Evolutionary conservation across 1,140 invertebrate genomes (phyloP).

Genomic region (Cydia fagiglandana): DNA sequence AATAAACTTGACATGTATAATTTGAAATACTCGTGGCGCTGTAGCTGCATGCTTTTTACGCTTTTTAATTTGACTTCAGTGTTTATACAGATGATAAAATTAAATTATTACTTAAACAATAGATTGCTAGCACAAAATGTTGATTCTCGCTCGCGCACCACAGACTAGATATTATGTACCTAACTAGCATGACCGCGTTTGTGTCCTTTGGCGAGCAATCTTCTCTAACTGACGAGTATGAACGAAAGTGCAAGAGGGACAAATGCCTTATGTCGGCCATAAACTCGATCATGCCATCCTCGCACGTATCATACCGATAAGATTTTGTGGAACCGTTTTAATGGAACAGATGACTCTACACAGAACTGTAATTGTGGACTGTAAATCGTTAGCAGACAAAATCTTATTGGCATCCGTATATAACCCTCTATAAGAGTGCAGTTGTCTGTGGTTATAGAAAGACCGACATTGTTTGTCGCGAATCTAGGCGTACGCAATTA

Average conservation of each 20-base stretch:
- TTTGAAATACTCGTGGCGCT: conserved; percentile 11
- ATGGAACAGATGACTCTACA: too few relatives aligned
- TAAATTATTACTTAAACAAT: not conserved
- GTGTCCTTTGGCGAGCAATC: not conserved
- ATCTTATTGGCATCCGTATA: not conserved
- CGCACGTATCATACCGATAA: too few relatives aligned
- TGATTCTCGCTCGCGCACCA: not conserved
- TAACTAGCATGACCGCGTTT: not conserved
- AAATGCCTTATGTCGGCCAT: not conserved
- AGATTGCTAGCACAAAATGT: not conserved
- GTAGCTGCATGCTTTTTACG: not conserved
- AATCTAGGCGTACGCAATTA: not conserved
- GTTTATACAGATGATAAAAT: not conserved
- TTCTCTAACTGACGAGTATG: not conserved
- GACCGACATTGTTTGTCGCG: not conserved
- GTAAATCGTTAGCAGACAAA: not conserved
- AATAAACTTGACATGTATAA: conserved; percentile 18
- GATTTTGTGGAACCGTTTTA: too few relatives aligned
- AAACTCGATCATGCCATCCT: not conserved
- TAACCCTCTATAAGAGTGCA: not conserved
- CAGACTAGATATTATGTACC: not conserved
- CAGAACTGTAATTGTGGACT: not conserved
- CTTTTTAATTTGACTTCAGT: not conserved
- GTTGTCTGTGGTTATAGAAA: not conserved
- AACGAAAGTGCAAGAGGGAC: not conserved